Evolutionary conservation across 2,113 vertebrate species (phyloP).

Genomic region (Clinocottus analis): DNA sequence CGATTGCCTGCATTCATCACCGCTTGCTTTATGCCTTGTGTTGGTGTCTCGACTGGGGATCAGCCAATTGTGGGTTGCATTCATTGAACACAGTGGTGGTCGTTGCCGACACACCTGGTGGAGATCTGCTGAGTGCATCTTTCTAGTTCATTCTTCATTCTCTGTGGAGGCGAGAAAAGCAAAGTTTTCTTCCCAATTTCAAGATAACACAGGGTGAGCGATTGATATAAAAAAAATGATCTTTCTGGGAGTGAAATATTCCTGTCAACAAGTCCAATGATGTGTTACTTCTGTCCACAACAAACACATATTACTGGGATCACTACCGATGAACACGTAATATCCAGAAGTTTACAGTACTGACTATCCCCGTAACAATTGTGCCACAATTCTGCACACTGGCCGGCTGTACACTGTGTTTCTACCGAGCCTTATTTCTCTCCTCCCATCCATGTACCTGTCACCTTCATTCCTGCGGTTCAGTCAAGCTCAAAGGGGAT

Average conservation of each 20-base stretch:
- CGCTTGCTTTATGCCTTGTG: neutral
- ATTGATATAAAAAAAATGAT: neutral
- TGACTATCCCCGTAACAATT: neutral
- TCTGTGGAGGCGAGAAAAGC: neutral
- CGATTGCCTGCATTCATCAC: neutral
- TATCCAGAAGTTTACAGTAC: neutral
- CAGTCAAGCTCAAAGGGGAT: conserved; percentile 70
- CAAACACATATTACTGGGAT: neutral
- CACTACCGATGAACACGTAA: neutral
- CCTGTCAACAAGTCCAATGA: neutral
- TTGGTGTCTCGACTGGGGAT: too few species aligned
- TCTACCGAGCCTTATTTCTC: neutral
- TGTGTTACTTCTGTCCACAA: neutral
- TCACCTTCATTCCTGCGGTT: conserved; percentile 76
- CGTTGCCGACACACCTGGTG: too few species aligned
- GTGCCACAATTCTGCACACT: neutral
- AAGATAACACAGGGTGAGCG: neutral
- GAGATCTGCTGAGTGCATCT: too few species aligned
- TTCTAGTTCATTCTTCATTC: neutral
- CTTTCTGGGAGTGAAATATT: neutral
- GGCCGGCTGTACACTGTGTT: neutral
- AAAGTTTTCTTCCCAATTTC: neutral
- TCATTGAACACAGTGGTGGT: too few species aligned
- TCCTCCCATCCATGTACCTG: conserved; percentile 65
- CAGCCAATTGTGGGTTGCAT: too few species aligned